These are phyloP conservation scores for Otolemur garnettii DNA, from an alignment of 2,113 vertebrate species.

Conservation along the genomic window DNA sequence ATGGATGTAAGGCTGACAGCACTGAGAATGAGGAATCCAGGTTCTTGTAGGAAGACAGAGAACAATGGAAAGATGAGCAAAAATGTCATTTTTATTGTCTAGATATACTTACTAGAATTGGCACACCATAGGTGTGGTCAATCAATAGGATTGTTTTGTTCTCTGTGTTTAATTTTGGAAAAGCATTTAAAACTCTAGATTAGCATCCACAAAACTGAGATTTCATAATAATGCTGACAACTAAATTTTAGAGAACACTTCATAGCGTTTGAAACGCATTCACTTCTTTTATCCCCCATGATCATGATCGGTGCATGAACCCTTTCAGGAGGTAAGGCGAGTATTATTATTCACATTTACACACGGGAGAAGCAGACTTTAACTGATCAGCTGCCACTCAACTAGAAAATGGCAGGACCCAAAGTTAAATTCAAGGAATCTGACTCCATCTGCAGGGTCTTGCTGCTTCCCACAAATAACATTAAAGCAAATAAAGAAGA, in stretches of 20 bases:
- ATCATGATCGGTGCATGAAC: background rate
- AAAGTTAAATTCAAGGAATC: constrained; percentile 3
- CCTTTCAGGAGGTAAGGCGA: background rate
- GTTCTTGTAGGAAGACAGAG: constrained; percentile 27
- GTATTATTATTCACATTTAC: constrained; percentile 41
- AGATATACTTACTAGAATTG: background rate
- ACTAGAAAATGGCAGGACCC: background rate
- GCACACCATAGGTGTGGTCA: background rate
- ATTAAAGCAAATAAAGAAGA: background rate
- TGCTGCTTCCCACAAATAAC: background rate
- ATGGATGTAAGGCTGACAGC: background rate
- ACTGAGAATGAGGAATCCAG: background rate
- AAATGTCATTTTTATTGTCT: background rate
- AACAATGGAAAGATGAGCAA: background rate
- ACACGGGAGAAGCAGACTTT: constrained; percentile 9
- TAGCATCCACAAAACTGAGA: background rate
- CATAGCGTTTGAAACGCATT: background rate
- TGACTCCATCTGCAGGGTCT: background rate
- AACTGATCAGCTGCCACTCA: background rate
- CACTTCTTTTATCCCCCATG: constrained; percentile 11
- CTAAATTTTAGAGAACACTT: constrained; percentile 14
- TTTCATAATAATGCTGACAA: constrained; percentile 20
- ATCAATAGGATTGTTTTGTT: background rate
- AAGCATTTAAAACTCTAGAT: constrained; percentile 24
- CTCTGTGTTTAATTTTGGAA: background rate